Base-by-base conservation (phyloP, 2,888 invertebrate species). In the Bimastos eiseni region DNA sequence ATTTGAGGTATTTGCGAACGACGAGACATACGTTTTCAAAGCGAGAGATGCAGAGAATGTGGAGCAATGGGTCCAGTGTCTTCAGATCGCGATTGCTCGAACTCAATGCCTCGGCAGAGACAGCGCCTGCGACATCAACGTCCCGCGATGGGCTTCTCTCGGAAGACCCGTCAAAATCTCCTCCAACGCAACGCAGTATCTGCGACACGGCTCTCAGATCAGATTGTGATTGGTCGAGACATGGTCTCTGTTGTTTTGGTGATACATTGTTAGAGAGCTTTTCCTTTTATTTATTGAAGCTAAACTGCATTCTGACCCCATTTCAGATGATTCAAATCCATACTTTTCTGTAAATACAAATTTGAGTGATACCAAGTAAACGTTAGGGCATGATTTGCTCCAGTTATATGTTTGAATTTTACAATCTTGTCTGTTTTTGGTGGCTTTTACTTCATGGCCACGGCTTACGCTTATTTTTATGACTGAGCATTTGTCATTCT, bases 31-130 rank as follows among this genome's bases (percentile, higher is more conserved):
- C 89, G 92, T 92, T 36, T 91, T 92, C 70, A 97, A 97, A 21
- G 98, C 98, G 17, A 98, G 98, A 95, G 98, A 98, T 94, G 97
- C 98, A 88, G 98, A 97, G 95, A 97, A 98, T 95, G 98, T 98
- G 0, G 98, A 98, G 95, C 97, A 98, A 95, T 98, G 98, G 95
- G 98, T 98, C 89, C 98, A 98, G 95, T 98, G 98, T 95, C 96
- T 98, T 92, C 98, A 98, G 94, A 97, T 98, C 92, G 98, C 98
- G 11, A 97, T 98, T 24, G 98, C 98, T 0, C 97, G 98, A 95
- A 97, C 97, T 0, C 97, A 97, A 90, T 93, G 37, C 86, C 86
- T 24, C 6, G 36, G 2, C 37, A 34, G 37, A 37, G 86, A 86
- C 36, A 86, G 8, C 70, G n/a, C 1, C 84, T 34, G 36, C 36